Evolutionary conservation across 2,888 invertebrate genomes (phyloP).

Genomic region (Dasypolia templi): DNA sequence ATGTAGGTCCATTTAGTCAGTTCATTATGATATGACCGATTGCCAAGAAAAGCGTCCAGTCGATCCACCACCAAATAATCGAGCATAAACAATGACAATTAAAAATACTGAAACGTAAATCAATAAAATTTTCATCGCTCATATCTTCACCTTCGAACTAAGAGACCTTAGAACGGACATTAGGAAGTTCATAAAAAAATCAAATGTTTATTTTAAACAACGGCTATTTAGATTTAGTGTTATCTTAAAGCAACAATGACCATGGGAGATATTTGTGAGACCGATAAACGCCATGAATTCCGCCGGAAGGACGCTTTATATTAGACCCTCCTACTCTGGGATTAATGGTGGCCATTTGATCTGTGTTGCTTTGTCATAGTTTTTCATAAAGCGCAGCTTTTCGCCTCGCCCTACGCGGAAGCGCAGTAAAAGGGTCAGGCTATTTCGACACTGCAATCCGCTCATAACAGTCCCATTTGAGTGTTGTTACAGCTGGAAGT

Average conservation of each 20-base stretch:
- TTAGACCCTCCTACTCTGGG: slow-evolving; percentile 16
- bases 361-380: slow-evolving; percentile 26
- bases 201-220: slow-evolving; percentile 65
- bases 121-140: slow-evolving; percentile 46
- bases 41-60: background rate
- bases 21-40: background rate
- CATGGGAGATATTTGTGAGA: slow-evolving; percentile 60
- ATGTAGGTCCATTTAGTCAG: background rate
- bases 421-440: slow-evolving; percentile 74
- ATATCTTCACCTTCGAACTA: slow-evolving; percentile 43
- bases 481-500: slow-evolving; percentile 39
- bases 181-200: slow-evolving; percentile 67
- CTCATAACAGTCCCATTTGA: slow-evolving; percentile 37
- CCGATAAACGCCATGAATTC: slow-evolving; percentile 48
- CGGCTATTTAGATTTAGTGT: slow-evolving; percentile 61
- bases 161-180: slow-evolving; percentile 66
- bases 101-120: slow-evolving; percentile 30
- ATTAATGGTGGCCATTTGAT: slow-evolving; percentile 47
- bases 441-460: slow-evolving; percentile 72
- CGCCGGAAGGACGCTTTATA: slow-evolving; percentile 50
- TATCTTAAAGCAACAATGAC: slow-evolving; percentile 62
- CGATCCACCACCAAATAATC: slow-evolving; percentile 9
- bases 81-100: slow-evolving; percentile 36
- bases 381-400: slow-evolving; percentile 40
- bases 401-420: slow-evolving; percentile 78